phyloP scores from a whole-genome alignment of 2,113 vertebrate genomes.

The Ploceus nigricollis region DNA sequence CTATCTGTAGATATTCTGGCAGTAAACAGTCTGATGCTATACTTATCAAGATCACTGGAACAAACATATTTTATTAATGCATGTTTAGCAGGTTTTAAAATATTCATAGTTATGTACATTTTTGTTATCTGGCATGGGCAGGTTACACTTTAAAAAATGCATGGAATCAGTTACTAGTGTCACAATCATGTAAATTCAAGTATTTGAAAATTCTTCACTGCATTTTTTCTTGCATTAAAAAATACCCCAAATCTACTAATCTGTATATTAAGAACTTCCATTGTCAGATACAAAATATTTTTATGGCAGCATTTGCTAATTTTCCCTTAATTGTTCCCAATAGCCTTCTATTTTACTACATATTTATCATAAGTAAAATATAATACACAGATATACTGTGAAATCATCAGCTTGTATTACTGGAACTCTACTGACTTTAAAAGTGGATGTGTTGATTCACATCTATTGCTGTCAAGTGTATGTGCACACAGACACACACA shows the following conservation, averaged over 20 bases:
- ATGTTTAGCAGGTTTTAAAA: constrained; percentile 56
- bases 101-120: constrained; percentile 49
- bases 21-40: neutral
- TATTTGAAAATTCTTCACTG: constrained; percentile 20
- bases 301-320: neutral
- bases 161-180: neutral
- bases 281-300: neutral
- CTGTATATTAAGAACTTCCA: neutral
- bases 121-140: constrained; percentile 28
- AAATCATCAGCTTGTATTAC: neutral
- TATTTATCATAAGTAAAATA: neutral
- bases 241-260: neutral
- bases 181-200: constrained; percentile 1
- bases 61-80: constrained; percentile 50
- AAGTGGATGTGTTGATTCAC: neutral
- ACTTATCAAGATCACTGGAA: constrained; percentile 36
- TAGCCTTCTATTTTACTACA: neutral
- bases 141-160: constrained; percentile 52
- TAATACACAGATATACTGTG: neutral
- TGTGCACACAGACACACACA: neutral
- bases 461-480: neutral
- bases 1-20: neutral
- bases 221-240: neutral
- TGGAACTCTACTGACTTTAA: neutral
- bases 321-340: neutral